phyloP scores from a whole-genome alignment of 2,797 vertebrate genomes.

The Lates japonicus region DNA sequence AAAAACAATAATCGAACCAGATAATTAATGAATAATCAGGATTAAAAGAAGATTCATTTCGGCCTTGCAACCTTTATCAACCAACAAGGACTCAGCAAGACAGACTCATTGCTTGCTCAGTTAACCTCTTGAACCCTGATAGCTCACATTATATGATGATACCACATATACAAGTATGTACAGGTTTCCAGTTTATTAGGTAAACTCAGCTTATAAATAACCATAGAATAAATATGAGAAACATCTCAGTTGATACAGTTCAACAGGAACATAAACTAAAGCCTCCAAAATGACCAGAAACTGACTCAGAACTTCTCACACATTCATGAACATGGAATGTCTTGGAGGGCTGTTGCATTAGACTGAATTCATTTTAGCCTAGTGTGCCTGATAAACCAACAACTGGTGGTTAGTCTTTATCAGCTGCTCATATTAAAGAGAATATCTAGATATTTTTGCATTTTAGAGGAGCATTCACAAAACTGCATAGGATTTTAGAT shows the following conservation, averaged over 20 bases:
- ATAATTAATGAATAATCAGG: conserved; percentile 9
- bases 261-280: neutral
- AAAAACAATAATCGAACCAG: conserved; percentile 13
- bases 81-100: neutral
- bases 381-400: neutral
- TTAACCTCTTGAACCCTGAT: neutral
- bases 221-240: neutral
- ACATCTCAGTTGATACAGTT: neutral
- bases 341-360: too few species aligned
- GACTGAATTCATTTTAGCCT: too few species aligned
- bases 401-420: neutral
- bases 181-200: neutral
- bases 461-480: neutral
- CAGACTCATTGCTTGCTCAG: neutral
- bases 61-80: neutral
- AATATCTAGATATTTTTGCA: neutral
- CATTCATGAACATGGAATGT: too few species aligned
- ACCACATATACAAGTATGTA: neutral
- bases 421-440: neutral
- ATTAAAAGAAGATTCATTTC: neutral
- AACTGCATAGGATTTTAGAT: neutral
- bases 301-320: neutral
- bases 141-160: neutral
- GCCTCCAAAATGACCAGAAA: neutral
- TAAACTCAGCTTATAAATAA: neutral